Evolutionary conservation across 37 sponge, comb jelly and placozoan species (phyloP).

Genomic region (Agelas oroides): DNA sequence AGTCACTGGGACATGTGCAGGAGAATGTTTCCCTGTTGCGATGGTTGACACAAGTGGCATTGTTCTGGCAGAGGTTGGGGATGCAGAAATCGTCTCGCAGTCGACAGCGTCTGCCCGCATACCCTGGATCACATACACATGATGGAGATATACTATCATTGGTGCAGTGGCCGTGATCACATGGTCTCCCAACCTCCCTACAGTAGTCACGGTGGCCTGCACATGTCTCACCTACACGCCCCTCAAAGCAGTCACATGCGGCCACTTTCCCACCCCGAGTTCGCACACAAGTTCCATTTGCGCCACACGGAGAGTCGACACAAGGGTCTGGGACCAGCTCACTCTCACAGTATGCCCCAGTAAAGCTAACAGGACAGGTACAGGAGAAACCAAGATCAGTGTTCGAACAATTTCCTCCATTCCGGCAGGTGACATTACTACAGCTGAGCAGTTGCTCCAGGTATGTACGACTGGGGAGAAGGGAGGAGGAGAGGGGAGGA

Average conservation of each 20-base stretch:
- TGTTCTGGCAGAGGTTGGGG: slow-evolving; percentile 31
- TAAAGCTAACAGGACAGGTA: slow-evolving; percentile 22
- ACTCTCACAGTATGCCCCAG: slow-evolving; percentile 37
- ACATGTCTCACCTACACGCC: slow-evolving; percentile 22
- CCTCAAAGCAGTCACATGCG: slow-evolving; percentile 24
- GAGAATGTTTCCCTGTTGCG: neutral
- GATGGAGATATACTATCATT: neutral
- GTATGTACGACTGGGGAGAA: slow-evolving; percentile 23
- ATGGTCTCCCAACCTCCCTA: neutral
- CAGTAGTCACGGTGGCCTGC: slow-evolving; percentile 22
- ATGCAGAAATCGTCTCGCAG: neutral
- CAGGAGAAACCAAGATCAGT: slow-evolving; percentile 32
- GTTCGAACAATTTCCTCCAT: slow-evolving; percentile 50
- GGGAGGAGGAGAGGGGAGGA: neutral
- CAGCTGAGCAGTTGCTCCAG: slow-evolving; percentile 13
- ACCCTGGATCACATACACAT: slow-evolving; percentile 3
- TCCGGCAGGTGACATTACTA: slow-evolving; percentile 20
- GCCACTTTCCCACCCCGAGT: neutral
- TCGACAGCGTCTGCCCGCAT: neutral
- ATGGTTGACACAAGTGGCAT: slow-evolving; percentile 1
- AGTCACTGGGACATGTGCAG: slow-evolving; percentile 30
- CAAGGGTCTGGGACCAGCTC: slow-evolving; percentile 11
- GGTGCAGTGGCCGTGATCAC: slow-evolving; percentile 17
- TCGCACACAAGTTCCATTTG: slow-evolving; percentile 5
- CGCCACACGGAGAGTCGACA: neutral